Conservation (phyloP, 2,797 vertebrate species). For the Meda fulgida region DNA sequence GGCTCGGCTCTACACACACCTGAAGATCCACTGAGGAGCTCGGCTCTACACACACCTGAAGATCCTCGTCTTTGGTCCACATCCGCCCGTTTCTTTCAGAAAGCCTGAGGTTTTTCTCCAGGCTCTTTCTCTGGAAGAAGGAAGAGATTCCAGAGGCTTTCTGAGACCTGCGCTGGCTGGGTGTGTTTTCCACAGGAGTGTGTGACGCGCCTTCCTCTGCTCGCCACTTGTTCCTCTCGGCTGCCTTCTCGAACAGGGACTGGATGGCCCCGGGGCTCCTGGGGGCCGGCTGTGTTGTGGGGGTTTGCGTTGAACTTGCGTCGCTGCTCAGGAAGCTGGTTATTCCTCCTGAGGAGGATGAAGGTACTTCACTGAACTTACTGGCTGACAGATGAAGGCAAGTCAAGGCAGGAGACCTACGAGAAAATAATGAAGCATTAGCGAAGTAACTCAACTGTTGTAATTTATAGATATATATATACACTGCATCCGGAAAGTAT, state of each 20-base stretch:
- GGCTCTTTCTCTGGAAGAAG: slow-evolving; percentile 74
- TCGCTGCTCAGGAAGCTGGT: slow-evolving; percentile 83
- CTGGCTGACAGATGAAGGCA: slow-evolving; percentile 86
- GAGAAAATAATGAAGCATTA: not conserved
- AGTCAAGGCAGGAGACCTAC: slow-evolving; percentile 89
- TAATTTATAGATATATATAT: too few relatives aligned
- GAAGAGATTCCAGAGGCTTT: slow-evolving; percentile 65
- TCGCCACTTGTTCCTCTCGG: slow-evolving; percentile 75
- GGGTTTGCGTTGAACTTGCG: slow-evolving; percentile 61
- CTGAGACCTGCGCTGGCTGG: not conserved
- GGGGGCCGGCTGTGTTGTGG: slow-evolving; percentile 62
- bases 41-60: too few relatives aligned
- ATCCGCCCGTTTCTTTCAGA: too few relatives aligned
- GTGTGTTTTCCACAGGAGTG: not conserved
- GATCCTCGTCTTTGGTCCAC: not conserved
- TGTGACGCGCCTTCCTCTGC: slow-evolving; percentile 22
- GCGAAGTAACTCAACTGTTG: not conserved
- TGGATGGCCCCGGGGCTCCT: slow-evolving; percentile 81
- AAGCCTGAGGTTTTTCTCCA: slow-evolving; percentile 57
- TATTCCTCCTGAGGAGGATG: slow-evolving; percentile 79
- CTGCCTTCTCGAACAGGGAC: slow-evolving; percentile 85
- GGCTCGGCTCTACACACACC: too few relatives aligned
- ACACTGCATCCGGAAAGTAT: too few relatives aligned
- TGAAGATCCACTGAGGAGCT: too few relatives aligned
- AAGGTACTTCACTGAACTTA: slow-evolving; percentile 83